Evolutionary conservation across 2,797 vertebrate species (phyloP), one percentile per base, ranked within the genome.

Genomic region (Masticophis lateralis): DNA sequence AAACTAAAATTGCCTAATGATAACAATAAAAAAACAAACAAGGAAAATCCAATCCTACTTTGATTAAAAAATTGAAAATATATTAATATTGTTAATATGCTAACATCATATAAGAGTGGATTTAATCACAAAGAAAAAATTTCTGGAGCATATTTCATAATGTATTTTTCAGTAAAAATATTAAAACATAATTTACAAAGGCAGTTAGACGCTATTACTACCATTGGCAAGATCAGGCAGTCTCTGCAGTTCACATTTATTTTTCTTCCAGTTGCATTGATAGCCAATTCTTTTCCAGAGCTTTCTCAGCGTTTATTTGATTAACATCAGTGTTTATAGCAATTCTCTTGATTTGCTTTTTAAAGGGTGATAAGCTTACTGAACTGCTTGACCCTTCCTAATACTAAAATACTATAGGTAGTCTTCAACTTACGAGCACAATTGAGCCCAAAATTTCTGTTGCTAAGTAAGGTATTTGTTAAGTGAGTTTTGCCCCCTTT

Each of bases 51-150:
- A 94, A 32, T 89, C 91, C 91, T 92, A 86, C 55, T 55, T 95
- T 95, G 0, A 93, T 12, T 93, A 61, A 63, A 63, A 28, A 57
- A n/a, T 10, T 93, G 79, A 94, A 94, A 74, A 93, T 83, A 83
- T 55, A 88, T 57, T 87, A 56, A 37, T 25, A 43, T 55, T 86
- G 13, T 55, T 22, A 90, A 56, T 89, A 18, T 5, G 10, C 37
- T 83, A 83, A 47, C 20, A 83, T 43, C 37, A 79, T 47, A 14
- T 51, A 86, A 56, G 16, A 14, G 25, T 83, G 66, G 18, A 83
- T 79, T 91, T 79, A 59, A 20, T 37, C 55, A 9, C 18, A 91
- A 89, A 79, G 55, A 8, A 55, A 94, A 11, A 86, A 53, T 10
- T 10, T 59, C 55, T 87, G 25, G 61, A 27, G 22, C 8, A 86